Evolutionary conservation across 2,888 invertebrate genomes (phyloP), one percentile per base, ranked within the genome.

Genomic region (Idaea aversata): DNA sequence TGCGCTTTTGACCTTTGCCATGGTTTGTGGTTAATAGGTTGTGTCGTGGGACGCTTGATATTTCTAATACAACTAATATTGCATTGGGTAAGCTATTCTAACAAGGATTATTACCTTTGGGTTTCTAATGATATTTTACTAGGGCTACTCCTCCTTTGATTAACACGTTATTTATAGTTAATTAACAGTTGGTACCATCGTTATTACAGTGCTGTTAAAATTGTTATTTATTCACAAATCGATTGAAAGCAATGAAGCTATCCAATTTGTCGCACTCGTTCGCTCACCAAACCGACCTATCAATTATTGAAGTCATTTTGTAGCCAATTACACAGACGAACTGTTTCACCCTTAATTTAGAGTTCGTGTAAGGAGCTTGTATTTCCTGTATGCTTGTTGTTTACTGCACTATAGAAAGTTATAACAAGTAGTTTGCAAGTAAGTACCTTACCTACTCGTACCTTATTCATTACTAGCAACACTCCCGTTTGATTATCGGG

Each of bases 271-370:
- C 63, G 63, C 66, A 70, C 67, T 68, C 66, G 65, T 6, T 58
- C 15, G 65, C 65, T 67, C 70, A 67, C 69, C 47, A 47, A 25
- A 47, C 47, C 69, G 63, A 67, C 66, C 70, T 74, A 74, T 74
- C 72, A 74, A 74, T 74, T 72, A 72, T 71, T 63, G 61, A 57
- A 64, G 69, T 71, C 70, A 72, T 74, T 67, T 74, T 69, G 70
- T 66, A 71, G 67, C 69, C 72, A 74, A 72, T 74, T 72, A 69
- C 69, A 65, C 69, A 67, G 71, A 72, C 66, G 65, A 71, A 61
- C 70, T 68, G 72, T 71, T 74, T 71, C 71, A 59, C 73, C 71
- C 73, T 72, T 70, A 70, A 72, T 71, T 70, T 59, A 67, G 67
- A 67, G 68, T 72, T 67, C 62, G 62, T 57, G 35, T 35, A 15